phyloP scores from a whole-genome alignment of 2,797 vertebrate species.

The Valencia hispanica region DNA sequence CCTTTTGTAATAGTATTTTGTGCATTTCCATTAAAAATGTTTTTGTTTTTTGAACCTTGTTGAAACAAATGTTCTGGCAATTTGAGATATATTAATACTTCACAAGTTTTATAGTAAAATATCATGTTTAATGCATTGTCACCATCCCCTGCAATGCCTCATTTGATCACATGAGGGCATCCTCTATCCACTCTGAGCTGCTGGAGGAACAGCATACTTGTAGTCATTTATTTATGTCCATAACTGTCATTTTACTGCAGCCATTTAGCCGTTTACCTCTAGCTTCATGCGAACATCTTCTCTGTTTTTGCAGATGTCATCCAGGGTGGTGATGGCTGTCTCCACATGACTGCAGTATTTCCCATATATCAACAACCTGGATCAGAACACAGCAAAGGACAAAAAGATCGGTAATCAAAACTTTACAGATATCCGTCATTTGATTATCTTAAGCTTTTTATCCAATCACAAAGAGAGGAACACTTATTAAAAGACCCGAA shows the following conservation, averaged over 20 bases:
- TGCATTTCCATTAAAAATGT: neutral
- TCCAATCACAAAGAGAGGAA: neutral
- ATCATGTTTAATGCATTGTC: neutral
- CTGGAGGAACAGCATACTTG: neutral
- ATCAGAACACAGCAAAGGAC: slow-evolving; percentile 3
- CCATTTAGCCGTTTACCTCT: slow-evolving; percentile 78
- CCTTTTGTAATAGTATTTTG: neutral
- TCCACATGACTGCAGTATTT: slow-evolving; percentile 98
- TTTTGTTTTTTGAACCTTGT: neutral
- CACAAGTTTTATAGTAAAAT: neutral
- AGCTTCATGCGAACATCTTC: slow-evolving; percentile 95
- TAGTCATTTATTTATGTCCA: neutral
- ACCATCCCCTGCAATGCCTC: slow-evolving; percentile 38
- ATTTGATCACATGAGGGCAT: slow-evolving; percentile 63
- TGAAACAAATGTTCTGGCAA: neutral
- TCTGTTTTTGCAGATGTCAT: slow-evolving; percentile 92
- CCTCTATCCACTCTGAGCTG: slow-evolving; percentile 20
- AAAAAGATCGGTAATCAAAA: neutral
- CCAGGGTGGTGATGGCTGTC: slow-evolving; percentile 88
- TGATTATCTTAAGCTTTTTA: neutral
- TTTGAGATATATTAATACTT: neutral
- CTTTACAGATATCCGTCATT: neutral
- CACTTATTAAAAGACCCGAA: neutral
- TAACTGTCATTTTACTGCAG: neutral
- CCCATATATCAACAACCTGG: slow-evolving; percentile 94